Conservation (phyloP, 2,797 vertebrate species). For the Hydrocynus forskahlii region DNA sequence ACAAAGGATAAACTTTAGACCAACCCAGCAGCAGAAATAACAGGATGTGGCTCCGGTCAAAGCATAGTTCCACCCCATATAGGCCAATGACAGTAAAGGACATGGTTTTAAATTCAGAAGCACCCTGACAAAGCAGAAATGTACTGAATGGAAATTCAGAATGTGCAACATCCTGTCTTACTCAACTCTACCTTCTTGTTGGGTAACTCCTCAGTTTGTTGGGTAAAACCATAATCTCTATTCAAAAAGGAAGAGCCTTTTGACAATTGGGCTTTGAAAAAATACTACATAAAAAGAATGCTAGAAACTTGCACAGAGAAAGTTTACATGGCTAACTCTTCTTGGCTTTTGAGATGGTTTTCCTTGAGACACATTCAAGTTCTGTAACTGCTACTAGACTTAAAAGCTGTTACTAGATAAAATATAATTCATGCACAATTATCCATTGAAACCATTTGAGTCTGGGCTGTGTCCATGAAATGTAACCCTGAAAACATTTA, state of each 20-base stretch:
- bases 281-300: too few species aligned
- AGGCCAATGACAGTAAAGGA: slow-evolving; percentile 40
- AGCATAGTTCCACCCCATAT: slow-evolving; percentile 23
- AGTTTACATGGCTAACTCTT: too few species aligned
- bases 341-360: too few species aligned
- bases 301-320: too few species aligned
- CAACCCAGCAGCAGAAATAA: slow-evolving; percentile 33
- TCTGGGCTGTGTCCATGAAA: not conserved
- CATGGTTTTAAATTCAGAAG: slow-evolving; percentile 37
- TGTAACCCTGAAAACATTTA: too few species aligned
- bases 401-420: too few species aligned
- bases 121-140: slow-evolving; percentile 26
- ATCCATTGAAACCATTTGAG: too few species aligned
- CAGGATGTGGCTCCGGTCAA: slow-evolving; percentile 56
- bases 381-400: too few species aligned
- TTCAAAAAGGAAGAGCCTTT: not conserved
- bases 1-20: slow-evolving; percentile 34
- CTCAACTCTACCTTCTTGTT: not conserved
- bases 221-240: slow-evolving; percentile 1
- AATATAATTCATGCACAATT: too few species aligned
- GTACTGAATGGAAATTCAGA: slow-evolving; percentile 40
- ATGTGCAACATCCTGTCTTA: slow-evolving; percentile 27
- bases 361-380: too few species aligned
- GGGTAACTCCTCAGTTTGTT: not conserved
- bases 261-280: too few species aligned